Evolutionary conservation across 2,888 invertebrate genomes (phyloP), one percentile per base, ranked within the genome.

Genomic region (Polyploca ridens): DNA sequence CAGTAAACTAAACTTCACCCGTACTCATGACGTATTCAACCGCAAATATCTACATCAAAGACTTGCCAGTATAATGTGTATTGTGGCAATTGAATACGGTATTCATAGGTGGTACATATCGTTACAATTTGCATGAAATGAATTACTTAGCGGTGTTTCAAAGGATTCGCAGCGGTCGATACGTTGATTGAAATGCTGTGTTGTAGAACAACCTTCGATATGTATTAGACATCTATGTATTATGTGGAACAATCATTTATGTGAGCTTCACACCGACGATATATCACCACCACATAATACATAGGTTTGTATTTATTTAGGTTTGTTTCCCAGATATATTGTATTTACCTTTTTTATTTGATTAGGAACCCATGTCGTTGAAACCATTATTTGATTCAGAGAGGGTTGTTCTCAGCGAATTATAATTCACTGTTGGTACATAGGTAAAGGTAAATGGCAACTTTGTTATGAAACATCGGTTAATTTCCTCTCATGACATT

Each of bases 101-200:
- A 76, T 79, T 80, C 76, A 77, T 75, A 76, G 68, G 61, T 41
- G 41, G 61, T 33, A 61, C 67, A 69, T 70, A 75, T 70, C 65
- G 73, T 69, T 72, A 69, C 74, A 75, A 79, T 84, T 80, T 79
- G 76, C 77, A 76, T 74, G 72, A 65, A 72, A 79, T 78, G 76
- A 85, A 84, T 85, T 78, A 80, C 74, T 83, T 76, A 80, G 68
- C 63, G 65, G 69, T 72, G 77, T 76, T 54, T 19, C 79, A 78
- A 81, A 81, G 79, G 77, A 75, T 67, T 73, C 68, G 66, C 64
- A 46, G 60, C 68, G 58, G 66, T 64, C 64, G 66, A 66, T 35
- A 57, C 64, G 62, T 64, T 74, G 77, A 72, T 78, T 61, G 61
- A 41, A 61, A 61, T 41, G 5, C 61, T 27, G 60, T 60, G 60